Percentiles rank a stretch among this genome's conserved stretches.
Evolutionary conservation across 2,797 vertebrate species (phyloP).

Genomic region (Falco naumanni): DNA sequence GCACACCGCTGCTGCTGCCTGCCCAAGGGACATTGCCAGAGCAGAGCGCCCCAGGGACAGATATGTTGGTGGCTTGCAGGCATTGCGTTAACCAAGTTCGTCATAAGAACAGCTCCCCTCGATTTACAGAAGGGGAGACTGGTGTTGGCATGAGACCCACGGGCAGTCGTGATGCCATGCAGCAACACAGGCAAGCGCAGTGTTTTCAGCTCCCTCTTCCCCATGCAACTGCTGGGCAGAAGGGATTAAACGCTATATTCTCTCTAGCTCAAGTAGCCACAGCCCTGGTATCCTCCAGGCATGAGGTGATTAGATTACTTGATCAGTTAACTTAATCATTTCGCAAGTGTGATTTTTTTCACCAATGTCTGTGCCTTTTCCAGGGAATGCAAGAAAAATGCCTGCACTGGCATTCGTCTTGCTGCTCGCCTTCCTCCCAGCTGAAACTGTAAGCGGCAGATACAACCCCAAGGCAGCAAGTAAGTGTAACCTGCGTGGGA

Average conservation of each 20-base stretch:
- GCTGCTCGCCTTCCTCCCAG: slow-evolving; percentile 53
- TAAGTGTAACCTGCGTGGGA: not conserved
- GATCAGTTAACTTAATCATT: not conserved
- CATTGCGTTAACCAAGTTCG: not conserved
- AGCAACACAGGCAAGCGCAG: not conserved
- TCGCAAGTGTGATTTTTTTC: not conserved
- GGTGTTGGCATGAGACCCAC: not conserved
- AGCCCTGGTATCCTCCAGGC: not conserved
- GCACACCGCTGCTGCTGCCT: accelerated
- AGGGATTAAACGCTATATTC: accelerated
- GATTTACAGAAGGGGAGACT: accelerated
- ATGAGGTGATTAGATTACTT: accelerated
- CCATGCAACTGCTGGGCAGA: not conserved
- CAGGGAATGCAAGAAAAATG: slow-evolving; percentile 27
- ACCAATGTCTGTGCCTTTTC: not conserved
- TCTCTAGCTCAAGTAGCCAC: not conserved
- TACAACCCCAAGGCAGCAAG: not conserved
- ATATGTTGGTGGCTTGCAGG: not conserved
- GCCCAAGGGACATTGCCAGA: not conserved
- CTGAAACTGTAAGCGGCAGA: not conserved
- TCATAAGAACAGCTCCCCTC: not conserved
- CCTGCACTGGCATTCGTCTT: not conserved
- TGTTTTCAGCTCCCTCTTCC: not conserved
- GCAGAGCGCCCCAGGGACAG: not conserved
- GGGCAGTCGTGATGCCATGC: accelerated